Conservation (phyloP, 2,797 vertebrate genomes). For the Macrochelys suwanniensis region DNA sequence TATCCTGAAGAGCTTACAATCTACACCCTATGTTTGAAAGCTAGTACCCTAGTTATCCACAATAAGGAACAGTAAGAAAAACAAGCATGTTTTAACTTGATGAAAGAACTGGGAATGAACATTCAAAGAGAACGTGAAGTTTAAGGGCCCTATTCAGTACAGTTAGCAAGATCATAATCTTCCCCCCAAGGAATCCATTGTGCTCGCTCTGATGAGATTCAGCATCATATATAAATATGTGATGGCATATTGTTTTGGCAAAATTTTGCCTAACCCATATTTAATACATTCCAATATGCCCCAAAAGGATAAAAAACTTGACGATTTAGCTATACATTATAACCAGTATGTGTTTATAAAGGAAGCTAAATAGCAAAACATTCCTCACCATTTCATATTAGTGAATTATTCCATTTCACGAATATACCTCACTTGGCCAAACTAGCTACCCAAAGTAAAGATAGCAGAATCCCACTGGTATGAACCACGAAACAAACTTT, state of each 20-base stretch:
- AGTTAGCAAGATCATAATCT: neutral
- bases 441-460: neutral
- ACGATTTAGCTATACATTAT: neutral
- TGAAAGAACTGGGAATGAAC: slow-evolving; percentile 20
- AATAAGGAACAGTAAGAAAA: neutral
- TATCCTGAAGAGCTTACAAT: neutral
- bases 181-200: neutral
- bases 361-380: neutral
- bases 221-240: slow-evolving; percentile 30
- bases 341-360: neutral
- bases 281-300: slow-evolving; percentile 3
- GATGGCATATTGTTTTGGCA: neutral
- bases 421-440: neutral
- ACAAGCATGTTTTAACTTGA: neutral
- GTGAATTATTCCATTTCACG: neutral
- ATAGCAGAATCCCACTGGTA: neutral
- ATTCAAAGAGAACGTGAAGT: neutral
- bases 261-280: slow-evolving; percentile 19
- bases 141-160: neutral
- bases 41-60: neutral
- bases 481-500: neutral
- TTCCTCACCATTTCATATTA: neutral
- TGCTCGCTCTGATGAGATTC: slow-evolving; percentile 36
- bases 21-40: slow-evolving; percentile 22
- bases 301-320: neutral